phyloP scores from a whole-genome alignment of 2,797 vertebrate species.

The Schizothorax lantsangensis region DNA sequence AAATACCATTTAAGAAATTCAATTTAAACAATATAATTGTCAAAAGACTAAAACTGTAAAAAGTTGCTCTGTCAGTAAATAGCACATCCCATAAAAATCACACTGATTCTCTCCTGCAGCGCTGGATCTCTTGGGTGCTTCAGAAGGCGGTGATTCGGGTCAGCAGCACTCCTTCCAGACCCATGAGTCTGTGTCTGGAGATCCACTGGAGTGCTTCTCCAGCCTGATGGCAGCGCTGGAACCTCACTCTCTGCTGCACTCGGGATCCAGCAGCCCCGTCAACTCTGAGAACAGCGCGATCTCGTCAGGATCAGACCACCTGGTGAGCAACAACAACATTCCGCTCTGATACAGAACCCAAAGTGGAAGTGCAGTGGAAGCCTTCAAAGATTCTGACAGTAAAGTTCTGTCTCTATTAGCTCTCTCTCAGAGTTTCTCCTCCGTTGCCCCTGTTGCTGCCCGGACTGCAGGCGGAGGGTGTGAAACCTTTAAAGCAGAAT shows the following conservation, averaged over 20 bases:
- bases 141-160: conserved; percentile 80
- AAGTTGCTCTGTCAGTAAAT: neutral
- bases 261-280: conserved; percentile 94
- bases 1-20: neutral
- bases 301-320: conserved; percentile 96
- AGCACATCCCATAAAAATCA: neutral
- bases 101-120: conserved; percentile 39
- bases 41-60: neutral
- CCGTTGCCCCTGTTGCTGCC: conserved; percentile 6
- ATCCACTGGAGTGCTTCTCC: conserved; percentile 89
- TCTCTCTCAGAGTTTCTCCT: conserved; percentile 31
- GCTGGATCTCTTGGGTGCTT: conserved; percentile 38
- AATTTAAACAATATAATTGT: neutral
- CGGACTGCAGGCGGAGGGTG: conserved; percentile 71
- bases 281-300: conserved; percentile 97
- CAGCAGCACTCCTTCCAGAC: conserved; percentile 84
- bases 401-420: neutral
- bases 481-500: conserved; percentile 86
- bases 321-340: conserved; percentile 62
- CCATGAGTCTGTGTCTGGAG: conserved; percentile 81
- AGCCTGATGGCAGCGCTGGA: conserved; percentile 73
- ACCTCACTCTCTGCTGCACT: conserved; percentile 88
- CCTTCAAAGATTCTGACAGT: neutral
- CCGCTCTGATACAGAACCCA: neutral
- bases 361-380: neutral